phyloP scores from a whole-genome alignment of 2,113 vertebrate species.

The Lichenostomus cassidix region DNA sequence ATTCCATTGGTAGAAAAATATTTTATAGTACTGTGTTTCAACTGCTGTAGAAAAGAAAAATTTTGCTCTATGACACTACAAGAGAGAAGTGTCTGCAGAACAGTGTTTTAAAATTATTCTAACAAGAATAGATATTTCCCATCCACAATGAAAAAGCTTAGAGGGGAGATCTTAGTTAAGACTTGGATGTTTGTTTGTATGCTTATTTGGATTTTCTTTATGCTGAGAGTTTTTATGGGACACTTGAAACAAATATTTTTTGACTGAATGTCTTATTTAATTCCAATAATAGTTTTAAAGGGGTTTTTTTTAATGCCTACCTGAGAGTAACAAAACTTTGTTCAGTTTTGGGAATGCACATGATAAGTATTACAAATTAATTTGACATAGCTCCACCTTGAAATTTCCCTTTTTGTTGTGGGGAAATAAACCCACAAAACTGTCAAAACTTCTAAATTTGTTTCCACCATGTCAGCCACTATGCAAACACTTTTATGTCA shows the following conservation, averaged over 20 bases:
- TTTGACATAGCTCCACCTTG: neutral
- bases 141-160: neutral
- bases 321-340: neutral
- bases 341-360: neutral
- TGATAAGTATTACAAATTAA: neutral
- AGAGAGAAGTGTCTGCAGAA: neutral
- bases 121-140: neutral
- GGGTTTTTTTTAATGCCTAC: rapidly evolving
- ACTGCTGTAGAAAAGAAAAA: neutral
- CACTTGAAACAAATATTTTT: neutral
- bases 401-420: neutral
- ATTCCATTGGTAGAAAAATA: neutral
- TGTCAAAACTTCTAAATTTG: neutral
- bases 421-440: neutral
- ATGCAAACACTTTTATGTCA: too few relatives aligned
- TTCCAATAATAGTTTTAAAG: neutral
- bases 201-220: neutral
- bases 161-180: neutral
- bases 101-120: neutral
- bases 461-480: too few relatives aligned
- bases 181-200: rapidly evolving
- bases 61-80: neutral
- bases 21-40: neutral
- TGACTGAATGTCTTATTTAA: neutral
- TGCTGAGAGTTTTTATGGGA: neutral